Evolutionary conservation across 2,888 invertebrate species (phyloP).

Genomic region (Eudasyphora cyanicolor): DNA sequence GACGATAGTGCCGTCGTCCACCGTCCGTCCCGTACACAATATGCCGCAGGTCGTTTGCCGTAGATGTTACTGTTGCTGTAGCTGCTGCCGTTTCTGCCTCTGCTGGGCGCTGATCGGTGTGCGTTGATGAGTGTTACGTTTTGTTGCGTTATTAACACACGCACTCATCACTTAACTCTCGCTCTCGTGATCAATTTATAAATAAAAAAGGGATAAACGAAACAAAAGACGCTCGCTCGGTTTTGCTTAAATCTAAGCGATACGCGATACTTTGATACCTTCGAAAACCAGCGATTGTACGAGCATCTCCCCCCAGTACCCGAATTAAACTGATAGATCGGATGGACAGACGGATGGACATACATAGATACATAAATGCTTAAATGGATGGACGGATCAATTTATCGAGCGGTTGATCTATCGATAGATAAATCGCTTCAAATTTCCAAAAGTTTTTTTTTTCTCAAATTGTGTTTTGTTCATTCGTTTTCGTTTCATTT

Average conservation of each 20-base stretch:
- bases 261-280: background rate
- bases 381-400: constrained; percentile 36
- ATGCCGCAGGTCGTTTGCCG: constrained; percentile 60
- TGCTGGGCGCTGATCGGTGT: no score
- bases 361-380: background rate
- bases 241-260: constrained; percentile 45
- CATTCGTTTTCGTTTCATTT: constrained; percentile 48
- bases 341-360: background rate
- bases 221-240: constrained; percentile 16
- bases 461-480: constrained; percentile 17
- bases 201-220: constrained; percentile 20
- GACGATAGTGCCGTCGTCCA: constrained; percentile 58
- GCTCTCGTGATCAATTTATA: constrained; percentile 60
- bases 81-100: no score
- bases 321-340: no score
- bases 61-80: constrained; percentile 18
- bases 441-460: constrained; percentile 24
- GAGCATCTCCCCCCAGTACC: no score
- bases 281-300: background rate
- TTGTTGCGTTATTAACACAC: constrained; percentile 63
- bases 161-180: constrained; percentile 63
- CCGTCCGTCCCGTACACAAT: no score
- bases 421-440: background rate
- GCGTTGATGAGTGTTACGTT: constrained; percentile 61
- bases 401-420: constrained; percentile 44